Percentiles rank a stretch among this genome's conserved stretches.
Conservation (phyloP, 2,797 vertebrate species). For the Morus bassanus region DNA sequence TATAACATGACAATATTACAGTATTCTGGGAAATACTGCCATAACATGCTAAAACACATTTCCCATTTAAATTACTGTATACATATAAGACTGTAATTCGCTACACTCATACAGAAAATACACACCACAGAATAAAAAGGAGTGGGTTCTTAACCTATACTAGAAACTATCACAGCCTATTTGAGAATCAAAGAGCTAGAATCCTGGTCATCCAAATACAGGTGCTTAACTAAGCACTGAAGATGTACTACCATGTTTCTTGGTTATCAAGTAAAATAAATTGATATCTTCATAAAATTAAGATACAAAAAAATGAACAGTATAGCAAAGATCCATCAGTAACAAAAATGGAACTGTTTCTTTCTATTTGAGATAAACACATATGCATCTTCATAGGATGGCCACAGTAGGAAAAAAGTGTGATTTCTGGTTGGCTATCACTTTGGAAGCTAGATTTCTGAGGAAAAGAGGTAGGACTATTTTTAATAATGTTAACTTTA, state of each 20-base stretch:
- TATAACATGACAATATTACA: not conserved
- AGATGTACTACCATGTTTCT: not conserved
- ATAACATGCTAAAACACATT: not conserved
- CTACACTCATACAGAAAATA: not conserved
- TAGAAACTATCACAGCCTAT: not conserved
- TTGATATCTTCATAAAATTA: not conserved
- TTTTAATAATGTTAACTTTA: not conserved
- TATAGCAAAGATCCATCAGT: not conserved
- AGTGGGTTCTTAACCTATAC: not conserved
- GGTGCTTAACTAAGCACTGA: not conserved
- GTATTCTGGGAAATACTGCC: not conserved
- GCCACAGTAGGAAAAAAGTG: not conserved
- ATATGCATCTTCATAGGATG: not conserved
- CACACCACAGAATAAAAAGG: not conserved
- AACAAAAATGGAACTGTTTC: not conserved
- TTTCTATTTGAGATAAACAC: not conserved
- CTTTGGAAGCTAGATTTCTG: not conserved
- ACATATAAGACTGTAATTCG: not conserved
- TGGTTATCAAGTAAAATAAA: not conserved
- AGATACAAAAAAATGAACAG: not conserved
- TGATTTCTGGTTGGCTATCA: not conserved
- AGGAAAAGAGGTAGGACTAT: not conserved
- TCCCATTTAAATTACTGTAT: not conserved
- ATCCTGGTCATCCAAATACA: not conserved
- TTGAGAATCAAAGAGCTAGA: not conserved